Base-by-base conservation (phyloP, 2,888 invertebrate genomes). In the Stenurella melanura region DNA sequence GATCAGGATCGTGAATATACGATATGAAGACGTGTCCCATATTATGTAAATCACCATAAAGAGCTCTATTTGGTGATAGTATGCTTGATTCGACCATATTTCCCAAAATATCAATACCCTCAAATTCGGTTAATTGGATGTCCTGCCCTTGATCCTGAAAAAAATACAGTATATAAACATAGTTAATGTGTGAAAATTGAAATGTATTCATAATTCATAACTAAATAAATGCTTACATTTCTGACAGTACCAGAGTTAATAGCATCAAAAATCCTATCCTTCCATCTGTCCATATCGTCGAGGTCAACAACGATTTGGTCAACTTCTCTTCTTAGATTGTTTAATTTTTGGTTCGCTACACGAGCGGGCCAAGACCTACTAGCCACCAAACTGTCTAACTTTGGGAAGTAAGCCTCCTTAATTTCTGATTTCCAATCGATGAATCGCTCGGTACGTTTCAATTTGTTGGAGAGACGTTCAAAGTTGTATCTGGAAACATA, bases 21-120 rank as follows among this genome's bases (percentile, higher is more conserved):
- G 95, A 93, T 76, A 96, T 92, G 85, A 95, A 91, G 6, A 95
- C 92, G 86, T 96, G 96, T 0, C 96, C 96, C 90, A 94, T 92
- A 89, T 96, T 96, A 89, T 97, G 96, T 60, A 96, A 86, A 88
- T 96, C 94, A 0, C 96, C 96, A 86, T 96, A 96, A 85, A 93
- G 91, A 50, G 89, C 90, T 3, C 92, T 90, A 90, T 96, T 95
- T 5, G 92, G 92, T 61, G 95, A 94, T 58, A 96, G 86, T 80
- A 92, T 91, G 0, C 93, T 92, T 0, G 95, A 91, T 89, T 96
- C 96, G 86, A 96, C 90, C 83, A 96, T 92, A 87, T 96, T 95
- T 11, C 96, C 96, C 19, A 97, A 90, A 7, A 93, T 89, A 85
- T 97, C 95, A 82, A 96, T 95, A 15, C 96, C 96, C 0, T 90